A percentile compares a stretch with the other conserved stretches of the same genome.
These are phyloP conservation scores for Brachionus manjavacas DNA, from an alignment of 1,140 invertebrate genomes.

Conservation along the genomic window DNA sequence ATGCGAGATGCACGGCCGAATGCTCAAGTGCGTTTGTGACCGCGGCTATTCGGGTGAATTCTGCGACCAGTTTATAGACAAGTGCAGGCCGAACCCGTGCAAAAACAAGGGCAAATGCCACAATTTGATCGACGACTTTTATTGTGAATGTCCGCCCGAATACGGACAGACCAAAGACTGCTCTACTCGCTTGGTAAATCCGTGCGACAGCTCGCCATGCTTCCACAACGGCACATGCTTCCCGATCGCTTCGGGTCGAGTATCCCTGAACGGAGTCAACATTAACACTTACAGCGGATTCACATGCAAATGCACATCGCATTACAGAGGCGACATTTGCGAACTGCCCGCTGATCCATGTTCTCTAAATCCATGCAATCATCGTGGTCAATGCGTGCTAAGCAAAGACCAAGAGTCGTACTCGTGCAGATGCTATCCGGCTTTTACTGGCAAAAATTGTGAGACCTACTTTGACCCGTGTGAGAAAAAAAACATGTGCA, in stretches of 20 bases:
- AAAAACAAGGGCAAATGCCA: conserved; percentile 37
- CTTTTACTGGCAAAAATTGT: conserved; percentile 27
- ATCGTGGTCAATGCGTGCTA: conserved; percentile 16
- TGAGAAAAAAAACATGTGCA: neutral
- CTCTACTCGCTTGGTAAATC: neutral
- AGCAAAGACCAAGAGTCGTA: neutral
- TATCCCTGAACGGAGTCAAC: neutral
- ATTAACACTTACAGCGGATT: neutral
- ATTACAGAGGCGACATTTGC: conserved; percentile 17
- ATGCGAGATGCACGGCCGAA: neutral
- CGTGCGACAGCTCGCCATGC: conserved; percentile 29
- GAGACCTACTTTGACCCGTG: conserved; percentile 24
- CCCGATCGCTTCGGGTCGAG: neutral
- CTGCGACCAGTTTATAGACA: conserved; percentile 18
- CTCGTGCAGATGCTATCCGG: conserved; percentile 10
- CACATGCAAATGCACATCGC: neutral
- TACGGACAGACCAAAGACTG: conserved; percentile 15
- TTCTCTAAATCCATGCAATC: conserved; percentile 24
- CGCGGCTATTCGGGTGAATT: conserved; percentile 11
- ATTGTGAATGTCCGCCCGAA: conserved; percentile 26
- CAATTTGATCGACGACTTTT: conserved; percentile 39
- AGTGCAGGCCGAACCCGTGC: conserved; percentile 35
- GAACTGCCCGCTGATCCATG: neutral
- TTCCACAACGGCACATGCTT: conserved; percentile 34
- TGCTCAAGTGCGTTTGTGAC: conserved; percentile 6